Conservation (phyloP, 2,888 invertebrate species). For the Drosophila kambysellisi region DNA sequence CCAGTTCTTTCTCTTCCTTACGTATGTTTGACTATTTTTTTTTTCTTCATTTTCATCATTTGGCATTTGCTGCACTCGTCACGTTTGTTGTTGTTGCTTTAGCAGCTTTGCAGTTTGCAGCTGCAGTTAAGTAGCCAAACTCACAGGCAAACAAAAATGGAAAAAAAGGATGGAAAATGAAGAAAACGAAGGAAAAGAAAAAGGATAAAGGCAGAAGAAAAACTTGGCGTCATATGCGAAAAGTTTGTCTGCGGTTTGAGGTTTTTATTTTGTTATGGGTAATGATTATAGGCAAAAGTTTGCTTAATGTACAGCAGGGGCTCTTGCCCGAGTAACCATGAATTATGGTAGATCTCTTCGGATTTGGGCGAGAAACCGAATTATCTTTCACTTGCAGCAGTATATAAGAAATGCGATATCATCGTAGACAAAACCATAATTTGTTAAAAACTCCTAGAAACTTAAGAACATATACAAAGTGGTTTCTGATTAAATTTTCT, state of each 20-base stretch:
- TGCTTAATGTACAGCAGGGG: conserved; percentile 59
- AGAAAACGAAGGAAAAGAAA: conserved; percentile 6
- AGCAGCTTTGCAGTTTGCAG: conserved; percentile 26
- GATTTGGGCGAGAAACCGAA: conserved; percentile 15
- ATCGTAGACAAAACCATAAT: neutral
- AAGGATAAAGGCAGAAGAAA: conserved; percentile 34
- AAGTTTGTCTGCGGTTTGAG: conserved; percentile 72
- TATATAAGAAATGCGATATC: neutral
- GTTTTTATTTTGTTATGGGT: conserved; percentile 68
- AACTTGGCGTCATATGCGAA: conserved; percentile 78
- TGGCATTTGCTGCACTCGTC: conserved; percentile 65
- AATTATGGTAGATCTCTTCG: conserved; percentile 41
- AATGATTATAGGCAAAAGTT: conserved; percentile 72
- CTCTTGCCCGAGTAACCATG: conserved; percentile 36
- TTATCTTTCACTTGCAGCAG: conserved; percentile 30
- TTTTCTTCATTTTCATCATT: conserved; percentile 56
- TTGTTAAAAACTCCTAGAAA: neutral
- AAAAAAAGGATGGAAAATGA: conserved; percentile 38
- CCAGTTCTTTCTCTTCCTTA: conserved; percentile 26
- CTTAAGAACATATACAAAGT: neutral
- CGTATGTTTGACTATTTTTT: conserved; percentile 14
- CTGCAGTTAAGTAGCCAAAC: conserved; percentile 73
- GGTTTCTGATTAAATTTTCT: neutral
- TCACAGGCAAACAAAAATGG: conserved; percentile 37
- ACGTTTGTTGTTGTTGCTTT: conserved; percentile 55